A percentile compares a stretch with the other conserved stretches of the same genome.
These are phyloP conservation scores for Coreoperca whiteheadi DNA, from an alignment of 2,113 vertebrate species.

Conservation along the genomic window DNA sequence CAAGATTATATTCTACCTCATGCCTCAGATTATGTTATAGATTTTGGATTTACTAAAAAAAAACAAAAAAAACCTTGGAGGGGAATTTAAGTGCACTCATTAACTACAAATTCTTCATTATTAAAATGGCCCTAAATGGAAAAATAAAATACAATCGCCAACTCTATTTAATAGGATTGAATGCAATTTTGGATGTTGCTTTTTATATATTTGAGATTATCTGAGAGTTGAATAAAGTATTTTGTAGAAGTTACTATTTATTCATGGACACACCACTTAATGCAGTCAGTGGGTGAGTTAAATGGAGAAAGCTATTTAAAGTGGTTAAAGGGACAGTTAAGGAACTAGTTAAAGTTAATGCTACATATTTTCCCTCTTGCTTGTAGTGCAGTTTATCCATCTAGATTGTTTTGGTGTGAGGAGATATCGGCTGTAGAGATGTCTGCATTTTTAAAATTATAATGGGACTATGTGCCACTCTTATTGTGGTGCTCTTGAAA, in stretches of 20 bases:
- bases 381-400: no score
- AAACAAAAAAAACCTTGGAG: slow-evolving; percentile 7
- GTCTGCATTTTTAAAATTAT: no score
- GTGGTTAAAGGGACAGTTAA: slow-evolving; percentile 6
- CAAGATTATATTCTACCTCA: slow-evolving; percentile 68
- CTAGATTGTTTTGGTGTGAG: no score
- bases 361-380: no score
- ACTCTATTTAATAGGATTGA: slow-evolving; percentile 48
- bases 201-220: slow-evolving; percentile 58
- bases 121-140: slow-evolving; percentile 16
- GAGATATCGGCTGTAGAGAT: no score
- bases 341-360: no score
- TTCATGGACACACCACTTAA: slow-evolving; percentile 24
- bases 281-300: slow-evolving; percentile 33
- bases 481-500: no score
- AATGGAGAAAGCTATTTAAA: slow-evolving; percentile 27
- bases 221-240: slow-evolving; percentile 39
- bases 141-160: slow-evolving; percentile 60
- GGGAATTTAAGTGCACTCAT: slow-evolving; percentile 33
- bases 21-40: slow-evolving; percentile 39
- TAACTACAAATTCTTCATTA: slow-evolving; percentile 20
- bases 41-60: slow-evolving; percentile 18
- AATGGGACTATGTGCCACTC: no score
- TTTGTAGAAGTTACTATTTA: slow-evolving; percentile 34
- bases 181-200: slow-evolving; percentile 40